Base-by-base conservation (phyloP, 1,140 invertebrate genomes). In the Drosophila repletoides region DNA sequence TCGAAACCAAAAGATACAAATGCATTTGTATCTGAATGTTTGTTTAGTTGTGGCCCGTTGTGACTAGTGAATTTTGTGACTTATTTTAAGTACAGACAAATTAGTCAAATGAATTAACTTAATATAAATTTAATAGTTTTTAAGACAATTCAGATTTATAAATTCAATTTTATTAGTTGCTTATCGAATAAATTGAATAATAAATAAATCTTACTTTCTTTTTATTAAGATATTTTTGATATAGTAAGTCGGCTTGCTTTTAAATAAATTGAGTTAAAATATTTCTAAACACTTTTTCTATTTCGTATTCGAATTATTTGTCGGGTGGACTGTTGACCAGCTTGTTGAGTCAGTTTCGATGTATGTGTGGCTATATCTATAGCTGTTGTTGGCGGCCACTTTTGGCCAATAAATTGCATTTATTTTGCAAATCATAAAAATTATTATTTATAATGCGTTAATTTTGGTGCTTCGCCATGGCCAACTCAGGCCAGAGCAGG, bases 401-500 rank as follows among this genome's bases (percentile, higher is more conserved):
- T 55, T 73, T 52, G 26, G 24, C 38, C 34, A 66, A 66, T 45
- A 64, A 56, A 65, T 69, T 70, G 59, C 72, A 55, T 65, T 34
- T 55, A 52, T 72, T 64, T 72, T 63, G 43, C 72, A 76, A 68
- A 76, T 70, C 70, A 65, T 76, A 79, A 76, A 76, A 79, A 76
- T 73, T 73, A 76, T 76, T 76, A 73, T 79, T 76, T 76, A 79
- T 73, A 66, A 73, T 61, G 69, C 74, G 65, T 70, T 59, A 65
- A 73, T 70, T 73, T 65, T 43, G 60, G 34, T 67, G 45, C 46
- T 56, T 61, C 24, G 48, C 55, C 29, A 24, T 48, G 59, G 52
- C n/a, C n/a, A n/a, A n/a, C n/a, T n/a, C n/a, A n/a, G n/a, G n/a
- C n/a, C n/a, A n/a, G n/a, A n/a, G n/a, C n/a, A n/a, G n/a, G n/a